phyloP scores from a whole-genome alignment of 1,140 invertebrate species.

The Tetramorium parvispinum region DNA sequence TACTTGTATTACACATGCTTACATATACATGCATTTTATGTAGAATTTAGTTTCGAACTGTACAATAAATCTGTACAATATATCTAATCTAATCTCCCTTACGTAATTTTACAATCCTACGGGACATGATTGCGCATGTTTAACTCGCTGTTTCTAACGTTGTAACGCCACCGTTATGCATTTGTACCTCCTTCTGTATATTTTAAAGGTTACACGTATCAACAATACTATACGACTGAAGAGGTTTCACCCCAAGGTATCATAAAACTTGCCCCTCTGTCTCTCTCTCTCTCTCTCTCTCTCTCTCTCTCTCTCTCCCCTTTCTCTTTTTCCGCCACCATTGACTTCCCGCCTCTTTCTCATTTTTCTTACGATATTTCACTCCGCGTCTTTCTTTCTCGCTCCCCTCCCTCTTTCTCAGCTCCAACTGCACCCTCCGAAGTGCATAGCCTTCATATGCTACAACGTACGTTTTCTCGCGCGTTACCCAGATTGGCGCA shows the following conservation, averaged over 20 bases:
- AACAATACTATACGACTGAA: constrained; percentile 40
- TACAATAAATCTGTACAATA: constrained; percentile 26
- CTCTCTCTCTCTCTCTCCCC: too few relatives aligned
- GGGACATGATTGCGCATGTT: constrained; percentile 10
- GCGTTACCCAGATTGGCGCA: constrained; percentile 52
- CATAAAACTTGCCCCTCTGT: constrained; percentile 31
- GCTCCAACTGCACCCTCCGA: constrained; percentile 1
- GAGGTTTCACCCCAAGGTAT: constrained; percentile 50
- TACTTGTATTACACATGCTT: neutral
- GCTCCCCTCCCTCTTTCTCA: neutral
- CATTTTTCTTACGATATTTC: constrained; percentile 48
- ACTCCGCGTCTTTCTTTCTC: neutral
- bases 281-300: constrained; percentile 2
- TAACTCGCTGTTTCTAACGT: constrained; percentile 17
- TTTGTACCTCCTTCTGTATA: constrained; percentile 13
- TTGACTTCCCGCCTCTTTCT: constrained; percentile 25
- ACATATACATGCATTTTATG: neutral
- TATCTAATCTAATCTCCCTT: constrained; percentile 37
- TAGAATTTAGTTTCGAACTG: constrained; percentile 22
- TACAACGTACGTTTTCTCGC: constrained; percentile 19
- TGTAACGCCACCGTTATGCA: neutral
- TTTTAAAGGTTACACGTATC: constrained; percentile 40
- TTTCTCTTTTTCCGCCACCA: neutral
- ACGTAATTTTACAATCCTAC: constrained; percentile 22
- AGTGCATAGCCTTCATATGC: neutral